Base-by-base conservation (phyloP, 2,888 invertebrate species). In the Seladonia tumulorum region DNA sequence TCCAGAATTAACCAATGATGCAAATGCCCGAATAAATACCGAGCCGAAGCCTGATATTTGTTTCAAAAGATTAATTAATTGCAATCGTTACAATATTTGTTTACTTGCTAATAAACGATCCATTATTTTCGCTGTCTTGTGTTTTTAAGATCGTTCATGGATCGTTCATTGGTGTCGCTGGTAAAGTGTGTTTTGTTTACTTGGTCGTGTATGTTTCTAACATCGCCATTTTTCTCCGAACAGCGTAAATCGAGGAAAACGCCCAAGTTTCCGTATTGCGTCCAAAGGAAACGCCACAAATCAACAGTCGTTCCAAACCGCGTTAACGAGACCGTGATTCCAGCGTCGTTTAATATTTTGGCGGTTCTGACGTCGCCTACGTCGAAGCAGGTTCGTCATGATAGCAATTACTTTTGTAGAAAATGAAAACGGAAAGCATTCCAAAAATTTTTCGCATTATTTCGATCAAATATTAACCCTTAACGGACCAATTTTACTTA, bases 1-100 rank as follows among this genome's bases (percentile, higher is more conserved):
- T 87, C 92, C n/a, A 93, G 45, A 29, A 94, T 85, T 22, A 94
- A 81, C 93, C 93, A 94, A 47, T 87, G 84, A 78, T 94, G 91
- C n/a, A 91, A 84, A n/a, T 90, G 89, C 4, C 89, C 91, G 79
- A 90, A 93, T 72, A 92, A 83, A 18, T 87, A 76, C 63, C 82
- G 29, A 12, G 77, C 63, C 5, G 92, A 84, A 14, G 88, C 81
- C 93, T 93, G 63, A 73, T 7, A 25, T 35, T 66, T 35, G 66
- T 66, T 66, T 10, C 2, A 29, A 63, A n/a, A 22, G 3, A 68
- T 68, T 2, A 68, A 12, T 68, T 22, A 18, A 0, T 5, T 5
- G 4, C n/a, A 39, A 42, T 68, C 35, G 63, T 68, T 22, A 10
- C 35, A 12, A 53, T 53, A 53, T 53, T 53, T 53, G 3, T 53